Base-by-base conservation (phyloP, 2,888 invertebrate species). In the Trichacis sp. region DNA sequence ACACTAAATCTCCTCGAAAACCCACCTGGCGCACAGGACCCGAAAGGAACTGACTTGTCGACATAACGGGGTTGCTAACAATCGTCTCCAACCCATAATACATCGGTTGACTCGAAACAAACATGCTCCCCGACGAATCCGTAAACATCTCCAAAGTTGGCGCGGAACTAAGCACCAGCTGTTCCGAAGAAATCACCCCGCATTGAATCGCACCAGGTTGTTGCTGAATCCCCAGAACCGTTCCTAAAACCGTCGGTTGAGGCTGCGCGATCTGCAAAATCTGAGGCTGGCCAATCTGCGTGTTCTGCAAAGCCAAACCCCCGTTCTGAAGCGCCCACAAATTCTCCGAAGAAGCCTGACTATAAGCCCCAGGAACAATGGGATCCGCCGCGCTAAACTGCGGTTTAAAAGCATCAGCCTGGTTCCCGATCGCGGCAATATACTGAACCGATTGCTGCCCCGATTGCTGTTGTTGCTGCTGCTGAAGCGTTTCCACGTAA, bases 41-140 rank as follows among this genome's bases (percentile, higher is more conserved):
- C 2, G 93, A 91, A 12, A 94, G 90, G 78, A 93, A 93, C 78
- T 94, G 94, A 78, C 93, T 93, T 17, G 93, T 93, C n/a, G 93
- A 93, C 93, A 94, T 93, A 0, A 94, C 93, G 2, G 94, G 94
- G 77, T 94, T 94, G 82, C 93, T 93, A 1, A 94, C 94, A 54
- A 94, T 93, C 0, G 94, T 94, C 85, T 94, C 94, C 68, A 94
- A 86, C 0, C 93, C 93, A 74, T 93, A 93, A 76, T 93, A 93
- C 75, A 94, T 90, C 2, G 93, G 93, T 73, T 92, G 92, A 12
- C 90, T 90, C 1, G 90, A 79, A 20, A 85, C 80, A 50, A 83
- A 84, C 78, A 85, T 81, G 49, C 84, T 83, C n/a, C 83, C 77
- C 12, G 82, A 77, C 1, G 84, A 77, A 79, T 90, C 88, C 9